phyloP scores from a whole-genome alignment of 2,113 vertebrate genomes.

The Myotis brandtii region DNA sequence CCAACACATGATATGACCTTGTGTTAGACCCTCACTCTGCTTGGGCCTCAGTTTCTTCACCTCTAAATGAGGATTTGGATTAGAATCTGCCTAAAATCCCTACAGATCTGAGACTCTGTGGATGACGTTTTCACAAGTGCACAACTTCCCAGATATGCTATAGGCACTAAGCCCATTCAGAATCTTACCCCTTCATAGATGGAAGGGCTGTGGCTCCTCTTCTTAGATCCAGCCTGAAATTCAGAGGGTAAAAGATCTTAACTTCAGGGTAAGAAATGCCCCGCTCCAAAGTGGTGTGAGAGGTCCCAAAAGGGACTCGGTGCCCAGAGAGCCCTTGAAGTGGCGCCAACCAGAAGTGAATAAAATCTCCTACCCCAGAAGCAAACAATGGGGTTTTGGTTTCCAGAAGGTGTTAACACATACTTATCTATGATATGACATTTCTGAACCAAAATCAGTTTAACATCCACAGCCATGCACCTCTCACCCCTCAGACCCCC shows the following conservation, averaged over 20 bases:
- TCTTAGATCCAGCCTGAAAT: conserved; percentile 64
- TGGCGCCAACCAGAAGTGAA: neutral
- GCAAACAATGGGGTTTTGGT: neutral
- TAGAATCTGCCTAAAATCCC: neutral
- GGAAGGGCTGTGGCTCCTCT: neutral
- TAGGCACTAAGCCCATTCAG: neutral
- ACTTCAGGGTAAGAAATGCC: neutral
- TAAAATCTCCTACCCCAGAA: neutral
- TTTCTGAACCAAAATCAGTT: neutral
- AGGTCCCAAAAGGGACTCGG: neutral
- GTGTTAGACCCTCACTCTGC: neutral
- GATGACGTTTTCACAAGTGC: neutral
- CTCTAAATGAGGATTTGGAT: neutral
- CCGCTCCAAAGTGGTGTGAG: neutral
- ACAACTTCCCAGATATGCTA: neutral
- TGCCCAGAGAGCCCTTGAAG: neutral
- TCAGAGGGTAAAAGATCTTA: neutral
- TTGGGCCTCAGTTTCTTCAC: neutral
- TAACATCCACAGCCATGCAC: neutral
- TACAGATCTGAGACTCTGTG: neutral
- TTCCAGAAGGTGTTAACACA: neutral
- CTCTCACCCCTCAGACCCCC: neutral
- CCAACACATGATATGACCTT: neutral
- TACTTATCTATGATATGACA: neutral
- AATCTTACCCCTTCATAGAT: conserved; percentile 70